Base-by-base conservation (phyloP, 1,140 invertebrate species). In the Pseudomyrmex sp. region DNA sequence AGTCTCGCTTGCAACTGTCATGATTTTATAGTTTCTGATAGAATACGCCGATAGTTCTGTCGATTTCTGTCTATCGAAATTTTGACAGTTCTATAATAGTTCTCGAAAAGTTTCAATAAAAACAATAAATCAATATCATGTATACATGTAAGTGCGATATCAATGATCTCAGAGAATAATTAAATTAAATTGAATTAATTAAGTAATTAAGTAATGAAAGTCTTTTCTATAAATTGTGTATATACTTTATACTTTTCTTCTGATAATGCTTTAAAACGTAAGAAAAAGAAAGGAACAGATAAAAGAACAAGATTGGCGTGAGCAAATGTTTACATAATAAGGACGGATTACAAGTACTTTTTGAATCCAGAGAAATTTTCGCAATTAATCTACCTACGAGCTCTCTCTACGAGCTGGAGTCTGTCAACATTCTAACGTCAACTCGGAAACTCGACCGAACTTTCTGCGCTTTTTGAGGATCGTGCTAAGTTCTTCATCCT, bases 391-490 rank as follows among this genome's bases (percentile, higher is more conserved):
- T 56, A 13, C 23, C 35, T 3, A 26, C 26, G 26, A 26, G 26
- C 0, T 26, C 26, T 26, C 26, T 26, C 9, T n/a, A 58, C 35
- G 35, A 68, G 50, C 3, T 44, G 13, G 2, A 56, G 48, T 68
- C 35, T 65, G 18, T 77, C 75, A 77, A 69, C 52, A 69, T 68
- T 77, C 50, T 46, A 58, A 46, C 18, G 18, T 56, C 75, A 68
- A 56, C 63, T 76, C n/a, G n/a, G 73, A 65, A 76, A 76, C 61
- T 77, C 35, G 35, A 18, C 54, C 18, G 46, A 58, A 69, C 63
- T 68, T 69, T 68, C 44, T 35, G 13, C n/a, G 63, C 35, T 70
- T n/a, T 48, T 48, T 13, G 13, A 15, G 35, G 20, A 69, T 48
- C 48, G 52, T 9, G 52, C 15, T 48, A 48, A 69, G 52, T 79